phyloP scores from a whole-genome alignment of 2,113 vertebrate genomes.

The Ciconia boyciana region DNA sequence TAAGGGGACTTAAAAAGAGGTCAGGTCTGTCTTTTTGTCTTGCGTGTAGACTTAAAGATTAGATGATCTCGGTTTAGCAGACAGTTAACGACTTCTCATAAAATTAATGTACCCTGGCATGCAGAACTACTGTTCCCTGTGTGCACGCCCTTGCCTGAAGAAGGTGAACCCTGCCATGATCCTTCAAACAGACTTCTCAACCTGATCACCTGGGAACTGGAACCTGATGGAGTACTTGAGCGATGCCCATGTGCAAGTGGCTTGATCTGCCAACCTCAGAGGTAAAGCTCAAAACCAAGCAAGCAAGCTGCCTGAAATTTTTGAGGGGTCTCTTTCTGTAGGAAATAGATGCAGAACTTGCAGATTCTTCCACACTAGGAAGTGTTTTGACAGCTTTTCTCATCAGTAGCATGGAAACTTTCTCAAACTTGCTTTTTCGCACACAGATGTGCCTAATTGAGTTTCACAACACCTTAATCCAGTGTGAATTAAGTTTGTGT shows the following conservation, averaged over 20 bases:
- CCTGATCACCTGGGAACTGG: constrained; percentile 85
- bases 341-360: fast-evolving
- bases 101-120: background rate
- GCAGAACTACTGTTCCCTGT: constrained; percentile 88
- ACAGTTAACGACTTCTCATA: background rate
- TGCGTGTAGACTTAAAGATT: background rate
- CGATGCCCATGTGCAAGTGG: constrained; percentile 86
- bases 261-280: constrained; percentile 85
- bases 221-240: constrained; percentile 78
- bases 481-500: background rate
- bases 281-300: constrained; percentile 66
- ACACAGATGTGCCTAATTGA: background rate
- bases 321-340: background rate
- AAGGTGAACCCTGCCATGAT: constrained; percentile 83
- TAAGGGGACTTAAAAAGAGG: background rate
- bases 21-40: background rate
- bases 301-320: background rate
- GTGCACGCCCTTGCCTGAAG: constrained; percentile 83
- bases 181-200: constrained; percentile 82
- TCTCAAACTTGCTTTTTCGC: background rate
- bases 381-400: background rate
- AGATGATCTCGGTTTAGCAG: background rate
- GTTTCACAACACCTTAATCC: background rate
- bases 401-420: background rate
- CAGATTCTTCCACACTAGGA: background rate